These are phyloP conservation scores for Falco naumanni DNA, from an alignment of 2,797 vertebrate genomes.

Conservation along the genomic window DNA sequence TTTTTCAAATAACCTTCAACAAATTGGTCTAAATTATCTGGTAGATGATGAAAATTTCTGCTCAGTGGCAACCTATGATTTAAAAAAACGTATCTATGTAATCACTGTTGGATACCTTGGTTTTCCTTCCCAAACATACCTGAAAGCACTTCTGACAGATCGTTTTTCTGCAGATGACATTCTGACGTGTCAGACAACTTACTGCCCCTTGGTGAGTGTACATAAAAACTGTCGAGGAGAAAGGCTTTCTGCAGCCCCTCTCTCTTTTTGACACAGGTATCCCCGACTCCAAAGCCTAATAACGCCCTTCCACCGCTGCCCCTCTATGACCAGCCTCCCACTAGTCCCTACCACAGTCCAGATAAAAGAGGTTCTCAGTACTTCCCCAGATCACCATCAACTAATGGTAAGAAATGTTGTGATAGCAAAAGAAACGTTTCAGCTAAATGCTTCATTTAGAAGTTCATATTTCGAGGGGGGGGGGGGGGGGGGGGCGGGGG, in stretches of 20 bases:
- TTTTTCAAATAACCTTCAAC: background rate
- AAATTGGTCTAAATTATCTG: background rate
- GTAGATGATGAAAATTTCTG: background rate
- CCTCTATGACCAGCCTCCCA: slow-evolving; percentile 91
- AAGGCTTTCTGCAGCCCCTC: background rate
- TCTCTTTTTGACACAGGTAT: slow-evolving; percentile 77
- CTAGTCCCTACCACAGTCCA: slow-evolving; percentile 89
- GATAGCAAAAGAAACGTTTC: fast-evolving
- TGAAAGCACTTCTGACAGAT: background rate
- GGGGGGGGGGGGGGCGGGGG: too few relatives aligned
- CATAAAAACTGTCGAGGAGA: fast-evolving
- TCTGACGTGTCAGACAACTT: background rate
- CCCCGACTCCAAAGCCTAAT: slow-evolving; percentile 85
- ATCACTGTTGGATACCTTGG: background rate
- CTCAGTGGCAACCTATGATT: background rate
- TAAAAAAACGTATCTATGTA: background rate
- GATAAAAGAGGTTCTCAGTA: slow-evolving; percentile 87
- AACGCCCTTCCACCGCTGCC: slow-evolving; percentile 89
- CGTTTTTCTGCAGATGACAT: background rate
- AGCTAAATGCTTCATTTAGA: background rate
- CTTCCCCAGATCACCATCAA: slow-evolving; percentile 90
- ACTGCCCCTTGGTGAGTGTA: fast-evolving
- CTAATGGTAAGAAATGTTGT: slow-evolving; percentile 81
- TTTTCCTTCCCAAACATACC: background rate
- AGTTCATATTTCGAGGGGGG: fast-evolving